Conservation (phyloP, 2,113 vertebrate genomes). For the Pimephales promelas region DNA sequence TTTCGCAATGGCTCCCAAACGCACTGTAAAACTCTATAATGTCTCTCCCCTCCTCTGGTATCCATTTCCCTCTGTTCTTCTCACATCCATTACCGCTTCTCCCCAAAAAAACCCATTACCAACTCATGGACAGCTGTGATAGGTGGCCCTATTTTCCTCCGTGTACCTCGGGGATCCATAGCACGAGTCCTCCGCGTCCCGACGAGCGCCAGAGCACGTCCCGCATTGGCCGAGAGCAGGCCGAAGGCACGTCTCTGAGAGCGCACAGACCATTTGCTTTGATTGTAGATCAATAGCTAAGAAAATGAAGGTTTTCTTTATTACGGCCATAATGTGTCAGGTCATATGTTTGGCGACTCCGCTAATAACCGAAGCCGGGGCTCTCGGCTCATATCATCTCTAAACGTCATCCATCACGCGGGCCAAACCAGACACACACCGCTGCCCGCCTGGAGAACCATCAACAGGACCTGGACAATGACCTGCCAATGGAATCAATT, state of each 20-base stretch:
- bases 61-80: constrained; percentile 32
- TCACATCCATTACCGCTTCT: constrained; percentile 26
- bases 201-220: neutral
- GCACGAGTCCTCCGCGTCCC: neutral
- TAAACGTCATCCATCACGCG: constrained; percentile 19
- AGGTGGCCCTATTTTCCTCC: constrained; percentile 41
- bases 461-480: constrained; percentile 3
- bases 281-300: constrained; percentile 57
- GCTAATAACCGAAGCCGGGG: constrained; percentile 53
- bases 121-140: constrained; percentile 39
- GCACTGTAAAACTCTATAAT: constrained; percentile 47
- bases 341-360: constrained; percentile 57
- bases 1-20: constrained; percentile 49
- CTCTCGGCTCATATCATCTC: constrained; percentile 35
- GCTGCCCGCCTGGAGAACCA: neutral
- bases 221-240: neutral
- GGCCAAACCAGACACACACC: neutral
- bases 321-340: constrained; percentile 58
- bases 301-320: constrained; percentile 62
- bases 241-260: constrained; percentile 8
- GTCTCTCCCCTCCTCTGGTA: constrained; percentile 21
- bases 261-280: constrained; percentile 43
- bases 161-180: constrained; percentile 17
- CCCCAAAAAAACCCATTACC: constrained; percentile 42
- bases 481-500: neutral